Conservation (phyloP, 2,888 invertebrate species). For the Pomacea canaliculata region DNA sequence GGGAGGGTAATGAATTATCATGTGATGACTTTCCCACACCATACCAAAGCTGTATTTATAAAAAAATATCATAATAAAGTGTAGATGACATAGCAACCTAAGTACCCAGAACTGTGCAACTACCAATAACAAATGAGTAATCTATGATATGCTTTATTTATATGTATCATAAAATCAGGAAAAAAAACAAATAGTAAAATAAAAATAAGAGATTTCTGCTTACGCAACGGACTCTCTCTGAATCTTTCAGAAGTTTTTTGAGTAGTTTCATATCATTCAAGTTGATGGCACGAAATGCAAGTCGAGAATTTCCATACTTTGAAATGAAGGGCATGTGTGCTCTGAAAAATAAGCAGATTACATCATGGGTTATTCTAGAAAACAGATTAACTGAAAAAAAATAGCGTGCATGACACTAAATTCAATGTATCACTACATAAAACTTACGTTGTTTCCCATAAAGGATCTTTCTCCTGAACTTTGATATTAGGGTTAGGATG, state of each 20-base stretch:
- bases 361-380: neutral
- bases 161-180: neutral
- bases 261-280: constrained; percentile 65
- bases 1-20: no score
- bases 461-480: constrained; percentile 61
- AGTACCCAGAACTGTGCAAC: no score
- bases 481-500: constrained; percentile 56
- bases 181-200: neutral
- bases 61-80: no score
- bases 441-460: constrained; percentile 61
- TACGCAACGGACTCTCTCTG: constrained; percentile 44
- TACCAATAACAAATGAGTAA: no score
- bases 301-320: constrained; percentile 65
- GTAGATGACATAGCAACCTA: no score
- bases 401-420: neutral
- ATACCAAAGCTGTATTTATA: no score
- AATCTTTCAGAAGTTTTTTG: constrained; percentile 60
- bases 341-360: constrained; percentile 41
- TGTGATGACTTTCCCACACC: no score
- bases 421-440: neutral
- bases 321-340: constrained; percentile 68
- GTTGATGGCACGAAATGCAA: constrained; percentile 68
- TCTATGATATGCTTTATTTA: neutral
- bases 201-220: neutral
- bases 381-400: neutral